Percentiles rank a stretch among this genome's conserved stretches.
Conservation (phyloP, 2,113 vertebrate species). For the Solea senegalensis region DNA sequence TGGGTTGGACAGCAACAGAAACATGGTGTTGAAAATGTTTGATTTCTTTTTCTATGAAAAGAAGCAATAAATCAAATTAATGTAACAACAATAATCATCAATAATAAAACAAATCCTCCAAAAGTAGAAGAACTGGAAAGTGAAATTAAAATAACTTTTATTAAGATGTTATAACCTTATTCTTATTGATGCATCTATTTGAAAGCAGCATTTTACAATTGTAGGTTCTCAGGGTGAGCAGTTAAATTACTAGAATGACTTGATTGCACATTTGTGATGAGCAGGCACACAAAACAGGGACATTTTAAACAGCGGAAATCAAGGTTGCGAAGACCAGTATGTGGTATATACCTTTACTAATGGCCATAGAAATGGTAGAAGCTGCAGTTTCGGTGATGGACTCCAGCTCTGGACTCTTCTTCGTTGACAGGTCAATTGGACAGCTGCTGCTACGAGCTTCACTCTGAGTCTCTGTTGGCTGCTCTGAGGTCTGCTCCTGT, state of each 20-base stretch:
- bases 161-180: no score
- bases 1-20: no score
- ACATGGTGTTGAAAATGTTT: no score
- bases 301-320: not conserved
- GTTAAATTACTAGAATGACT: not conserved
- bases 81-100: no score
- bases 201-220: not conserved
- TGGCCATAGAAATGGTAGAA: slow-evolving; percentile 5
- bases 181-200: no score
- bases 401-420: slow-evolving; percentile 79
- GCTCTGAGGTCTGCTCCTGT: slow-evolving; percentile 30
- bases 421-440: slow-evolving; percentile 92
- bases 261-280: not conserved
- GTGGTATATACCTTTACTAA: slow-evolving; percentile 40
- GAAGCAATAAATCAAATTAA: no score
- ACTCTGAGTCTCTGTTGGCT: slow-evolving; percentile 26
- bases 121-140: no score
- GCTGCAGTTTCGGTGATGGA: slow-evolving; percentile 13
- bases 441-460: slow-evolving; percentile 54
- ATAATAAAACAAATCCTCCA: no score
- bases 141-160: no score
- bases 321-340: not conserved
- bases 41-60: no score
- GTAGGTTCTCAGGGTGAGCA: not conserved
- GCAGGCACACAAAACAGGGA: not conserved